Conservation (phyloP, 2,888 invertebrate genomes). For the Trichopoda pennipes region DNA sequence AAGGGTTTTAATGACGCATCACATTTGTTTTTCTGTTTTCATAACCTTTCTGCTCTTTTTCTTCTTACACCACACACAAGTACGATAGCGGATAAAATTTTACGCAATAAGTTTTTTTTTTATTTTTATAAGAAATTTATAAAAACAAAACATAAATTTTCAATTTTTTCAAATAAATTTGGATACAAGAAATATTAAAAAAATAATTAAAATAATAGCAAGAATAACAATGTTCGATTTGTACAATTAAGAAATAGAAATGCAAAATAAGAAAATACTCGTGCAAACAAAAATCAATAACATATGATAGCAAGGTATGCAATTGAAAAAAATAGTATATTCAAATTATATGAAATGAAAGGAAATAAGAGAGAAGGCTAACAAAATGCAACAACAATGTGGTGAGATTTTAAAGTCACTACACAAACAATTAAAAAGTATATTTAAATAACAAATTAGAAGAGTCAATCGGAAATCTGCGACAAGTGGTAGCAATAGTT, state of each 20-base stretch:
- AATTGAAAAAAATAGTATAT: conserved; percentile 58
- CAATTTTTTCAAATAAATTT: conserved; percentile 6
- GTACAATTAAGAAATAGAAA: conserved; percentile 10
- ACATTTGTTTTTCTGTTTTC: background rate
- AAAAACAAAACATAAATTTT: conserved; percentile 26
- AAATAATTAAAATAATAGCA: conserved; percentile 23
- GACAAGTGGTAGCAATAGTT: conserved; percentile 59
- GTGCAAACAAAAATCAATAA: conserved; percentile 75
- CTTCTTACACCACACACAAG: background rate
- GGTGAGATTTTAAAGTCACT: conserved; percentile 36
- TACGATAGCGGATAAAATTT: conserved; percentile 33
- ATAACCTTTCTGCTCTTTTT: background rate
- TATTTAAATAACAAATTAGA: conserved; percentile 24
- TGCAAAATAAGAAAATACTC: conserved; percentile 29
- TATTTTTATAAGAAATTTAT: conserved; percentile 13
- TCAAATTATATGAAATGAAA: conserved; percentile 20
- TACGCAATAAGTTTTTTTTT: conserved; percentile 36
- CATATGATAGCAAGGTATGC: conserved; percentile 74
- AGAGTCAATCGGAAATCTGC: conserved; percentile 38
- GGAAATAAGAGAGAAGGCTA: conserved; percentile 23
- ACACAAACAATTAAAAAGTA: conserved; percentile 20
- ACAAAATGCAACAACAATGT: conserved; percentile 36
- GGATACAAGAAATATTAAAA: conserved; percentile 31
- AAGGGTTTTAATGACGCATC: conserved; percentile 48
- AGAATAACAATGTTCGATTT: conserved; percentile 43